Conservation (phyloP, 1,140 invertebrate genomes). For the Belonocnema kinseyi region DNA sequence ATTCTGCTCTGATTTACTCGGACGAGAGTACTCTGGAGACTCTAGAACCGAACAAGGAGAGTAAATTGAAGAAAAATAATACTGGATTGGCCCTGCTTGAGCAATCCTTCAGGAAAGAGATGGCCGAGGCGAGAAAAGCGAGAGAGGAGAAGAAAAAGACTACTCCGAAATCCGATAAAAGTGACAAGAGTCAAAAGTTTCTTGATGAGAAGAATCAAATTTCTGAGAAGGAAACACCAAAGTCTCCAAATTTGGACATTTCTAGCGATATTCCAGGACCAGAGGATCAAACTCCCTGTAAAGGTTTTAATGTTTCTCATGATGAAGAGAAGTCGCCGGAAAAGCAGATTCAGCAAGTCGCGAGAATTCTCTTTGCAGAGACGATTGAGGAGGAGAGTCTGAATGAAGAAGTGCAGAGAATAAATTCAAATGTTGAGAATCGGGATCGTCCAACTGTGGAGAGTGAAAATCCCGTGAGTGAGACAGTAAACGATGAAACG, state of each 20-base stretch:
- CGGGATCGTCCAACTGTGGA: slow-evolving; percentile 15
- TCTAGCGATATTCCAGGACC: slow-evolving; percentile 15
- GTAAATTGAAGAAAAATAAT: slow-evolving; percentile 47
- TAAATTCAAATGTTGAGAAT: background rate
- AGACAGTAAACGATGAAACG: background rate
- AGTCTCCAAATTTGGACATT: slow-evolving; percentile 52
- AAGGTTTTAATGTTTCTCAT: background rate
- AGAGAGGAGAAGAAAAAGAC: slow-evolving; percentile 46
- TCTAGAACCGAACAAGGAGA: slow-evolving; percentile 42
- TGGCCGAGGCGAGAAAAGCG: slow-evolving; percentile 41
- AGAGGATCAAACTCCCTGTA: slow-evolving; percentile 6
- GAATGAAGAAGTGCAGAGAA: slow-evolving; percentile 1
- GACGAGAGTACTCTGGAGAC: slow-evolving; percentile 67
- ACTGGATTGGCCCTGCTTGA: slow-evolving; percentile 62
- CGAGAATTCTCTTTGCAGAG: background rate
- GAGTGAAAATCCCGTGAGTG: background rate
- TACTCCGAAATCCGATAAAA: slow-evolving; percentile 34
- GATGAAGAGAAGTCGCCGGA: slow-evolving; percentile 7
- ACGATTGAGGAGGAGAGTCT: background rate
- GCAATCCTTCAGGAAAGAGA: slow-evolving; percentile 60
- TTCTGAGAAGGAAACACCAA: background rate
- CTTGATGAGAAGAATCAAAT: slow-evolving; percentile 19
- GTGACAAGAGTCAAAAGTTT: slow-evolving; percentile 38
- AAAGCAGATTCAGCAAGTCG: background rate
- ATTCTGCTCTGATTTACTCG: slow-evolving; percentile 57